phyloP scores from a whole-genome alignment of 2,888 invertebrate species.

The Coenonympha glycerion region DNA sequence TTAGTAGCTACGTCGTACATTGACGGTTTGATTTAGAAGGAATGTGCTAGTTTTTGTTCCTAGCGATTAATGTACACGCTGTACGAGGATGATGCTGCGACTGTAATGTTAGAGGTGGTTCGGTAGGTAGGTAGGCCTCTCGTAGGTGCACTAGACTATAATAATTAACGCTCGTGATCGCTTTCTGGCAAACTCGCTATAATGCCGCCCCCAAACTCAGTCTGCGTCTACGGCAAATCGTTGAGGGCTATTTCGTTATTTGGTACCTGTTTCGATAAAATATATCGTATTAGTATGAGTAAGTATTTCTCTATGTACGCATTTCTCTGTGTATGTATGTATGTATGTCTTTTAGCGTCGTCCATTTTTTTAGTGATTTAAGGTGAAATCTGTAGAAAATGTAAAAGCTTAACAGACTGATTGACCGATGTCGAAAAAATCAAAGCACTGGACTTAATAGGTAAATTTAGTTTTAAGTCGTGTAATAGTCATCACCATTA shows the following conservation, averaged over 20 bases:
- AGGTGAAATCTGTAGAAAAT: too few species aligned
- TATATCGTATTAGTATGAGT: not conserved
- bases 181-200: conserved; percentile 35
- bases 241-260: conserved; percentile 12
- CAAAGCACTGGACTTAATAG: too few species aligned
- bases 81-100: not conserved
- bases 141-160: conserved; percentile 61
- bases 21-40: not conserved
- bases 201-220: conserved; percentile 23
- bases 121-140: conserved; percentile 38
- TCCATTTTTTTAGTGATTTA: too few species aligned
- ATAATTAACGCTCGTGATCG: conserved; percentile 60
- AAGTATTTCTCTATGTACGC: too few species aligned
- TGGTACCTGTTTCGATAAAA: not conserved
- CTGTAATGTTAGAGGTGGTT: conserved; percentile 5
- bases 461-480: too few species aligned
- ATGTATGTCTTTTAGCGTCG: too few species aligned
- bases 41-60: not conserved
- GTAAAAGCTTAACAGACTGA: too few species aligned
- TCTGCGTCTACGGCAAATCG: conserved; percentile 6
- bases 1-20: conserved; percentile 1
- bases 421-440: too few species aligned
- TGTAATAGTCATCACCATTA: too few species aligned
- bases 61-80: conserved; percentile 12
- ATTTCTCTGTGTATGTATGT: too few species aligned